These are phyloP conservation scores for Oxyura jamaicensis DNA, from an alignment of 2,113 vertebrate genomes.

Conservation along the genomic window DNA sequence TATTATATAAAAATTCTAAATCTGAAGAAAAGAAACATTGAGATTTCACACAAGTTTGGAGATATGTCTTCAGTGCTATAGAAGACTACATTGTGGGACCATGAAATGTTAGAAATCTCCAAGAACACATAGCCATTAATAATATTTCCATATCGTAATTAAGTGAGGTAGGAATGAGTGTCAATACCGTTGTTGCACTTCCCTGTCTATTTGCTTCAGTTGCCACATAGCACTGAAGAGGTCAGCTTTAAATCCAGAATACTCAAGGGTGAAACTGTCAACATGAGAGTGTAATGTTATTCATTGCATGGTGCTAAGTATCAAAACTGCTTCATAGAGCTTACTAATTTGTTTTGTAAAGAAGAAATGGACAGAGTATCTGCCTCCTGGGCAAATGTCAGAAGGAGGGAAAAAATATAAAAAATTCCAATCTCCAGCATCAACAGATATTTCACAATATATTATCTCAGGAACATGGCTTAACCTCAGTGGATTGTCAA, in stretches of 20 bases:
- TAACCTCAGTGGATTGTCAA: neutral
- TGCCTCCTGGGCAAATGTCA: neutral
- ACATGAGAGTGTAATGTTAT: neutral
- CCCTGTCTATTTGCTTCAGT: neutral
- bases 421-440: neutral
- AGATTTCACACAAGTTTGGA: neutral
- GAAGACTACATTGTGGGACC: neutral
- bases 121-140: neutral
- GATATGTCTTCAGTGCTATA: neutral
- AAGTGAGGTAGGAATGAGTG: neutral
- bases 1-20: neutral
- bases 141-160: neutral
- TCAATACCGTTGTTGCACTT: neutral
- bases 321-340: constrained; percentile 3
- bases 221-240: neutral
- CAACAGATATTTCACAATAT: neutral
- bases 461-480: neutral
- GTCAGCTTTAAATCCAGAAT: neutral
- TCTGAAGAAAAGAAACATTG: neutral
- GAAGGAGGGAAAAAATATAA: neutral
- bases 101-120: neutral
- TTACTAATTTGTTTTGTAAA: constrained; percentile 14
- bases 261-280: neutral
- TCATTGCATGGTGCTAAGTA: neutral
- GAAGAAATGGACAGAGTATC: neutral